These are phyloP conservation scores for Drosophila murphyi DNA, from an alignment of 1,140 invertebrate species.

Conservation along the genomic window DNA sequence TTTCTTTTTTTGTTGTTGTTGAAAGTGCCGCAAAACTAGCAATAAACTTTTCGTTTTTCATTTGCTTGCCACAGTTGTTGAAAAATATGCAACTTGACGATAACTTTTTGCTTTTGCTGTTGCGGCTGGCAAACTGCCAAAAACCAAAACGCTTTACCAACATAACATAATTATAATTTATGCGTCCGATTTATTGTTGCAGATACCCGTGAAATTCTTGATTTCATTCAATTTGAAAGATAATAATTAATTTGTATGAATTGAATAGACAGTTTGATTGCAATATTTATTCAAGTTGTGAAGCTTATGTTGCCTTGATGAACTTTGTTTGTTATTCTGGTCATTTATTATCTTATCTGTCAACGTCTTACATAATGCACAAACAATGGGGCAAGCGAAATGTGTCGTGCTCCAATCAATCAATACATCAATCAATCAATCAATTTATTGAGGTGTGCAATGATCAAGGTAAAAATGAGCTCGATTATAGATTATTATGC, in stretches of 20 bases:
- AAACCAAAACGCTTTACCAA: slow-evolving; percentile 39
- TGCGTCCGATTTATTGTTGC: slow-evolving; percentile 27
- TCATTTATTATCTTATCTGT: not conserved
- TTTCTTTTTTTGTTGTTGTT: no score
- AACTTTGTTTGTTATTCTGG: not conserved
- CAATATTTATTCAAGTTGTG: not conserved
- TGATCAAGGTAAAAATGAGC: not conserved
- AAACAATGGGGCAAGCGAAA: not conserved
- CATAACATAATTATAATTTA: slow-evolving; percentile 70
- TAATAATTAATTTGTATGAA: no score
- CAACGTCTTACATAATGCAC: not conserved
- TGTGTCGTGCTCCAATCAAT: not conserved
- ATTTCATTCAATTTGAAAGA: no score
- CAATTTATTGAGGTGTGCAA: not conserved
- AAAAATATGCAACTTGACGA: slow-evolving; percentile 1
- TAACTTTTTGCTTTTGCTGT: slow-evolving; percentile 10
- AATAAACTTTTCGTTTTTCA: slow-evolving; percentile 17
- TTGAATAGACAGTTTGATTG: not conserved
- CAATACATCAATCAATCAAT: not conserved
- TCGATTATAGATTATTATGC: slow-evolving; percentile 2
- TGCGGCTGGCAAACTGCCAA: slow-evolving; percentile 52
- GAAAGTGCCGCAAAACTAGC: not conserved
- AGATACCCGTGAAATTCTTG: not conserved
- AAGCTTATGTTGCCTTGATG: not conserved
- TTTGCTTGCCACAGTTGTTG: not conserved